A percentile compares a stretch with the other conserved stretches of the same genome.
Conservation (phyloP, 2,113 vertebrate species). For the Sinosuthora webbiana region DNA sequence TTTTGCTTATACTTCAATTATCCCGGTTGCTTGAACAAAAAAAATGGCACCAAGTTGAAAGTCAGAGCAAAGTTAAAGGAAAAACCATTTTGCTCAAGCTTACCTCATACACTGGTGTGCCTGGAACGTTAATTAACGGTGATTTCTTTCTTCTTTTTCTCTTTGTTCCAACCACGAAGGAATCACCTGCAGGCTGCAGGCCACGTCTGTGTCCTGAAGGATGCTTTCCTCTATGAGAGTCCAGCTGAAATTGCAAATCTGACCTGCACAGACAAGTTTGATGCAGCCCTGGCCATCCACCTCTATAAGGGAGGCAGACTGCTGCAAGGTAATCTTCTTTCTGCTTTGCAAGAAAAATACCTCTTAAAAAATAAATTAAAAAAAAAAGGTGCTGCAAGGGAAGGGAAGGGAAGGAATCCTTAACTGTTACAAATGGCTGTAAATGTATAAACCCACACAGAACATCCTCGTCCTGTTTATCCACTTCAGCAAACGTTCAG, state of each 20-base stretch:
- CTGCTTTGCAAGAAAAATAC: neutral
- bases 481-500: neutral
- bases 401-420: neutral
- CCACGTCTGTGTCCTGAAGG: slow-evolving; percentile 84
- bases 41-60: neutral
- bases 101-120: neutral
- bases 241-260: slow-evolving; percentile 74
- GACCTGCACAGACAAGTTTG: slow-evolving; percentile 65
- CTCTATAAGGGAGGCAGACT: slow-evolving; percentile 87
- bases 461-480: neutral
- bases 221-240: slow-evolving; percentile 77
- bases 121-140: neutral
- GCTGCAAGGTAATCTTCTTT: slow-evolving; percentile 79
- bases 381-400: neutral
- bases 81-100: neutral
- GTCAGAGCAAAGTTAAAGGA: neutral
- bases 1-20: too few species aligned
- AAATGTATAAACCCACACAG: neutral
- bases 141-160: neutral
- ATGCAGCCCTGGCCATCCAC: slow-evolving; percentile 88
- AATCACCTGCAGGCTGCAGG: slow-evolving; percentile 85
- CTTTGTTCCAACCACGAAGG: slow-evolving; percentile 58
- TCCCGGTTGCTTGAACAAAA: neutral
- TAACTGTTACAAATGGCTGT: neutral
- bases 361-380: neutral